Base-by-base conservation (phyloP, 1,140 invertebrate species). In the Stegodyphus dumicola region DNA sequence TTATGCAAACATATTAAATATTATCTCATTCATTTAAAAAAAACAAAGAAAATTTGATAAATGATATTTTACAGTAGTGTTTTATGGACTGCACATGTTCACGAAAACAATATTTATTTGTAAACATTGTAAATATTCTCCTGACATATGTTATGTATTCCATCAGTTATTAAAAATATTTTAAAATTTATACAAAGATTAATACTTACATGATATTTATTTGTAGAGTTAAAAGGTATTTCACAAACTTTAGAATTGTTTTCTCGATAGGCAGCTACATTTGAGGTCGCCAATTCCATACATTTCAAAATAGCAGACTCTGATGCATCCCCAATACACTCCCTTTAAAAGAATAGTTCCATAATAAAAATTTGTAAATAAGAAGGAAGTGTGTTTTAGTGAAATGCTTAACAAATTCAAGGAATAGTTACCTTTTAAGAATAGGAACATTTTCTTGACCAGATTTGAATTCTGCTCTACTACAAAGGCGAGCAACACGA, bases 341-440 rank as follows among this genome's bases (percentile, higher is more conserved):
- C 89, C 13, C 89, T 85, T 54, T 81, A 77, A 77, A 99, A 60
- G 9, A 60, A 9, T 3, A 33, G 1, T 33, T 33, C 33, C 33
- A 33, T 33, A 33, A 33, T 33, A 33, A 33, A 33, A 33, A 33
- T 33, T 33, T 33, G 33, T 33, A 33, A 33, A 3, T 33, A 33
- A 33, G 33, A 33, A 33, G 33, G 33, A 33, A 3, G 33, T 33
- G 33, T 33, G 33, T 33, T 33, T 33, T 33, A 33, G 33, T 33
- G 33, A 33, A 33, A 33, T 33, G 33, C 33, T 33, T 33, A 33
- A 33, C 33, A 33, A 33, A 33, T 33, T 33, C 33, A 33, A 3
- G 33, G 33, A 33, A 33, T 33, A 33, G 33, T 89, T 89, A 93
- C 87, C 96, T 94, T 91, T 98, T 98, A 79, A 99, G 92, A 89